Base-by-base conservation (phyloP, 2,888 invertebrate genomes). In the Emmelina monodactyla region DNA sequence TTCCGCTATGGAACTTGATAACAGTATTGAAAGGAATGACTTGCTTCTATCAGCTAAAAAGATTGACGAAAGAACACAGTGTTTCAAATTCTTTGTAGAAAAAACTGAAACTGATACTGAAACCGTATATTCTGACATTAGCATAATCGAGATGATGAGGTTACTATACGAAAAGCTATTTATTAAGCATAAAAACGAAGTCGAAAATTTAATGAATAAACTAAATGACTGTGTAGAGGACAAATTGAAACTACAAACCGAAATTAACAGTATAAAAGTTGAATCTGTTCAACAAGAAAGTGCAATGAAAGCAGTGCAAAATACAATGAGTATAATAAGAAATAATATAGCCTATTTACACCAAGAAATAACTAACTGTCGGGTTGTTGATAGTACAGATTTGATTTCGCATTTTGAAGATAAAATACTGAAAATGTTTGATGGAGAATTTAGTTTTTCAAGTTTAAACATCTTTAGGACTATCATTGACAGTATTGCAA, bases 81-180 rank as follows among this genome's bases (percentile, higher is more conserved):
- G 78, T 43, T 47, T 59, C 10, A 63, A 64, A 40, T 79, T 59
- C 48, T 71, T 57, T 40, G 16, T 50, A 4, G 68, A 72, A 43
- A 65, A 56, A 48, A 62, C 60, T 11, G 69, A 62, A 2, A 37
- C 42, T 11, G 48, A 54, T n/a, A 60, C 51, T 45, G 52, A 56
- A 33, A 53, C 47, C 34, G 16, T 66, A 2, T 45, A 50, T 19
- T 36, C 42, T 31, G 55, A 68, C 38, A 31, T 58, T 1, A 72
- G 58, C 57, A 61, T 73, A 19, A 49, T 75, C 38, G 75, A 78
- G 30, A 35, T 76, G 1, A 64, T 79, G 65, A 72, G 62, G 61
- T 51, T 60, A 50, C 51, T 79, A 29, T 64, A 71, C 41, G 56
- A 60, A 28, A 50, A 56, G 32, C 41, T 76, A 28, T 39, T 64